Evolutionary conservation across 2,797 vertebrate genomes (phyloP).

Genomic region (Neomorphus geoffroyi): DNA sequence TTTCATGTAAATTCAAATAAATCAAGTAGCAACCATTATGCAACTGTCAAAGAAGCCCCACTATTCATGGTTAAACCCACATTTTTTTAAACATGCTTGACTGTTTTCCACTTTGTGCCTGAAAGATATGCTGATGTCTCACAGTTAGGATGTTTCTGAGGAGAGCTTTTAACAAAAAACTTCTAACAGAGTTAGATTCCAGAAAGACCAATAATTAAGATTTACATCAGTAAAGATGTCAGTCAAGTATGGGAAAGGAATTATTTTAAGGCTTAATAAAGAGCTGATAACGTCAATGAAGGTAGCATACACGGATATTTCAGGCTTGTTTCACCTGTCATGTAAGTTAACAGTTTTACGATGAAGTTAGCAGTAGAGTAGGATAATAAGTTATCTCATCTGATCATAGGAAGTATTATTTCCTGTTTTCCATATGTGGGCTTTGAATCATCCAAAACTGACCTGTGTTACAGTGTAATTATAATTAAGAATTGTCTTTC

Average conservation of each 20-base stretch:
- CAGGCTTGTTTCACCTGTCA: background rate
- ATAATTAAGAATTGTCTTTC: background rate
- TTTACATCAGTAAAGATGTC: slow-evolving; percentile 20
- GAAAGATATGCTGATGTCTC: background rate
- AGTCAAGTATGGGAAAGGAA: background rate
- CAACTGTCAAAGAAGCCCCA: background rate
- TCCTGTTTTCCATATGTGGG: background rate
- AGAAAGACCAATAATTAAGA: slow-evolving; percentile 26
- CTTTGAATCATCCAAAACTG: background rate
- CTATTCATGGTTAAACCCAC: background rate
- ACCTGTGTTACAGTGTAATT: background rate
- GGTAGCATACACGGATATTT: background rate
- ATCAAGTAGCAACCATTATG: background rate
- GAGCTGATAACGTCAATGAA: background rate
- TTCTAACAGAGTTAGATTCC: background rate
- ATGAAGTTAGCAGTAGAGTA: background rate
- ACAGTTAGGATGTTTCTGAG: background rate
- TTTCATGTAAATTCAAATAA: background rate
- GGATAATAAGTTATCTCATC: background rate
- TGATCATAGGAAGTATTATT: background rate
- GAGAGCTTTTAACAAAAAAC: slow-evolving; percentile 10
- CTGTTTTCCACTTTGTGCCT: background rate
- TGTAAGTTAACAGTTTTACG: background rate
- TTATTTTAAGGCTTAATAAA: slow-evolving; percentile 27
- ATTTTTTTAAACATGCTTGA: background rate